Conservation (phyloP, 2,797 vertebrate species). For the Denticeps clupeoides region DNA sequence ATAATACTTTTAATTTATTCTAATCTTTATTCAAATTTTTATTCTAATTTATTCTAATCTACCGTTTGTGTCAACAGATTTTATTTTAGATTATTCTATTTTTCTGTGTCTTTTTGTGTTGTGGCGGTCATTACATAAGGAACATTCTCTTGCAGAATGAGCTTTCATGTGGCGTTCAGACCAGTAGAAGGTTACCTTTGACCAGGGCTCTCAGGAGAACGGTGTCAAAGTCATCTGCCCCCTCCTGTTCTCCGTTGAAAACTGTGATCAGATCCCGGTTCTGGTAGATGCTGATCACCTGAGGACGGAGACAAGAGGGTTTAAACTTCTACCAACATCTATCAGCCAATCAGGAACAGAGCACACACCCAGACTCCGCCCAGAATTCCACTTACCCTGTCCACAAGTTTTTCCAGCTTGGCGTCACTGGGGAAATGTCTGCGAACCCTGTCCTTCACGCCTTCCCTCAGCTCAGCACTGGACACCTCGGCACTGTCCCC, state of each 20-base stretch:
- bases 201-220: constrained; percentile 71
- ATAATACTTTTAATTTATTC: too few relatives aligned
- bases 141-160: too few relatives aligned
- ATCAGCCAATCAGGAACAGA: background rate
- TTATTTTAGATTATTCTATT: too few relatives aligned
- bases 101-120: too few relatives aligned
- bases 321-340: background rate
- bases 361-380: background rate
- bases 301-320: background rate
- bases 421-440: constrained; percentile 43
- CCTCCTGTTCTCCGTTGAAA: constrained; percentile 56
- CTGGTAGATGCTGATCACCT: constrained; percentile 65
- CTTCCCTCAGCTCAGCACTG: constrained; percentile 31
- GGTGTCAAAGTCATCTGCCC: constrained; percentile 72
- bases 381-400: background rate
- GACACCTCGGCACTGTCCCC: constrained; percentile 19
- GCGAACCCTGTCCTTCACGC: constrained; percentile 41
- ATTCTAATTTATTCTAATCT: too few relatives aligned
- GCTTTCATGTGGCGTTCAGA: too few relatives aligned
- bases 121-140: too few relatives aligned
- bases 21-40: too few relatives aligned
- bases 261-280: constrained; percentile 66
- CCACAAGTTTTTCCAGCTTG: constrained; percentile 47
- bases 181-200: too few relatives aligned
- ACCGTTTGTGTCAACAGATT: too few relatives aligned